Conservation (phyloP, 1,140 invertebrate genomes). For the Anadara kagoshimensis region DNA sequence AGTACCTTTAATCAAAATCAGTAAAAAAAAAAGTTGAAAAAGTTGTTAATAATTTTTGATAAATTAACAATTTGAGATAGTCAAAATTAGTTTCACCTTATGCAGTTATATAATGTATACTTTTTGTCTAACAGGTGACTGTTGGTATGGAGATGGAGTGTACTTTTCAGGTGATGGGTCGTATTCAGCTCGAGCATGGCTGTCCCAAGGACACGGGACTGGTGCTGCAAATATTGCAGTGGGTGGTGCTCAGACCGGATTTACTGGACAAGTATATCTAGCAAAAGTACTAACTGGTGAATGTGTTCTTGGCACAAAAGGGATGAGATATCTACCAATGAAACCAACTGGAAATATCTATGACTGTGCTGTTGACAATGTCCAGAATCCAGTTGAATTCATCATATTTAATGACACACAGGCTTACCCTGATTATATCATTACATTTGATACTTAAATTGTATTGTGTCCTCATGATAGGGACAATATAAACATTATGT, state of each 20-base stretch:
- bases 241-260: too few relatives aligned
- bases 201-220: slow-evolving; percentile 13
- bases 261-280: slow-evolving; percentile 9
- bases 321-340: slow-evolving; percentile 38
- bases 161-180: slow-evolving; percentile 47
- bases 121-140: neutral
- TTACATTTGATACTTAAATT: slow-evolving; percentile 31
- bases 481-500: too few relatives aligned
- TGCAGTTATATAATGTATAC: neutral
- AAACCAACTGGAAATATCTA: slow-evolving; percentile 29
- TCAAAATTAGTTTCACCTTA: neutral
- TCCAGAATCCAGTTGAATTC: slow-evolving; percentile 44
- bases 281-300: slow-evolving; percentile 38
- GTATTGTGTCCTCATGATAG: too few relatives aligned
- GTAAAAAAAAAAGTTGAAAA: too few relatives aligned
- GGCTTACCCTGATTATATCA: slow-evolving; percentile 62
- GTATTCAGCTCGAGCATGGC: slow-evolving; percentile 42
- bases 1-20: too few relatives aligned
- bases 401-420: slow-evolving; percentile 63
- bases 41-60: too few relatives aligned
- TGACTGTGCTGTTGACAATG: slow-evolving; percentile 55
- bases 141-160: slow-evolving; percentile 45
- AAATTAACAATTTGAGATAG: too few relatives aligned
- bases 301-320: slow-evolving; percentile 9
- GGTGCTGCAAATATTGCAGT: slow-evolving; percentile 17